phyloP scores from a whole-genome alignment of 2,113 vertebrate genomes.

The Scatophagus argus region DNA sequence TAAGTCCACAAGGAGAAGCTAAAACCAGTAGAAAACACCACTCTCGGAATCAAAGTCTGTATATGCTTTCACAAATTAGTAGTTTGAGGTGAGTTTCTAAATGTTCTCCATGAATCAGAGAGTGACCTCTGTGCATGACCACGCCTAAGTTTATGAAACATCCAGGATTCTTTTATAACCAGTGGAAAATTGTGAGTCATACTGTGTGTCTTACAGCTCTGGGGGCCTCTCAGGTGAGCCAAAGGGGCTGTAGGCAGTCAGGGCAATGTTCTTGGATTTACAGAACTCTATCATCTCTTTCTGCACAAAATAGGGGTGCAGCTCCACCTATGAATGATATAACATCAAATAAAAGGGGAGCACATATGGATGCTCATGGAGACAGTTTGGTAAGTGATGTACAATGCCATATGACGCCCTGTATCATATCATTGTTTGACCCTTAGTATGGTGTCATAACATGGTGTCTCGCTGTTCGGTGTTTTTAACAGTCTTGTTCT shows the following conservation, averaged over 20 bases:
- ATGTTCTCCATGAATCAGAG: background rate
- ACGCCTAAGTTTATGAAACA: background rate
- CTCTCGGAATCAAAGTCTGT: no score
- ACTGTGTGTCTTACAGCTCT: conserved; percentile 58
- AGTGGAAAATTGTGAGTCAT: background rate
- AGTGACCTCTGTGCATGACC: background rate
- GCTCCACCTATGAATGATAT: conserved; percentile 81
- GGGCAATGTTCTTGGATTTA: conserved; percentile 78
- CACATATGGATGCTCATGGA: background rate
- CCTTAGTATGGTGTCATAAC: no score
- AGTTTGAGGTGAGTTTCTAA: no score
- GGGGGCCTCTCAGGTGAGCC: conserved; percentile 78
- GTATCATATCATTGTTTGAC: no score
- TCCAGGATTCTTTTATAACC: background rate
- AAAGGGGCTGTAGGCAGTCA: conserved; percentile 84
- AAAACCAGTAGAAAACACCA: no score
- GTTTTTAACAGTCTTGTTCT: no score
- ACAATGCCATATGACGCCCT: no score
- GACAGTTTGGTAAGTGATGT: no score
- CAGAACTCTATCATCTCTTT: conserved; percentile 84
- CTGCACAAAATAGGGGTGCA: conserved; percentile 85
- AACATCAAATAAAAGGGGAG: background rate
- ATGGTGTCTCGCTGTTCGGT: no score
- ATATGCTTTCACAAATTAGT: no score
- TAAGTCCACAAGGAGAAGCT: background rate